Base-by-base conservation (phyloP, 1,140 invertebrate species). In the Centruroides vittatus region DNA sequence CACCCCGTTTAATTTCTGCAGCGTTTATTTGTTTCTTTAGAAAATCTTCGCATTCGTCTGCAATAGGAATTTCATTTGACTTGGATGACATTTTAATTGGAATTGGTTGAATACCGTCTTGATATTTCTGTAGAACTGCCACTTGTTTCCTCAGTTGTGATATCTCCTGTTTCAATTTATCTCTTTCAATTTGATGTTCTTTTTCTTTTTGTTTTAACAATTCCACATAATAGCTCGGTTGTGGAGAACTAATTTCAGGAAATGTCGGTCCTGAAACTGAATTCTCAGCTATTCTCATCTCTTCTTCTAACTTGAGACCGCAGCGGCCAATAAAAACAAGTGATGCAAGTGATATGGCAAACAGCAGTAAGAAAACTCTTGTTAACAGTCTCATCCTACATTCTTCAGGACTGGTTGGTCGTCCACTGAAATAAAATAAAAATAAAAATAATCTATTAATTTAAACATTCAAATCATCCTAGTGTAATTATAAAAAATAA, bases 91-190 rank as follows among this genome's bases (percentile, higher is more conserved):
- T 41, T 6, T 65, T 60, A 11, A 65, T 35, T 4, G 60, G 60
- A 23, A 65, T 61, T 1, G 60, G 60, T 12, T 58, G 51, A 36
- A 64, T 58, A 35, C 55, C 60, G 5, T 61, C 63, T 8, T 52
- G 36, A 6, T 61, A 10, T 8, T 56, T 61, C 10, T 61, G 57
- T n/a, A 36, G 47, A 0, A 13, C 8, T 6, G 58, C 54, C 12
- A 65, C 36, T n/a, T 59, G 55, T 47, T 46, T 58, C 41, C 49
- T 57, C n/a, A 65, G 41, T 1, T 56, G 47, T 3, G 35, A 73
- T 62, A 84, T 82, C 70, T 83, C 80, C 4, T 78, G 74, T 4
- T 78, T 80, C 9, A 83, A 74, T 61, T 78, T 70, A 59, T 79
- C 77, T n/a, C 80, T 75, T 71, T 82, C 79, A 23, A 75, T 73